phyloP scores from a whole-genome alignment of 2,888 invertebrate species.

The Actias luna region DNA sequence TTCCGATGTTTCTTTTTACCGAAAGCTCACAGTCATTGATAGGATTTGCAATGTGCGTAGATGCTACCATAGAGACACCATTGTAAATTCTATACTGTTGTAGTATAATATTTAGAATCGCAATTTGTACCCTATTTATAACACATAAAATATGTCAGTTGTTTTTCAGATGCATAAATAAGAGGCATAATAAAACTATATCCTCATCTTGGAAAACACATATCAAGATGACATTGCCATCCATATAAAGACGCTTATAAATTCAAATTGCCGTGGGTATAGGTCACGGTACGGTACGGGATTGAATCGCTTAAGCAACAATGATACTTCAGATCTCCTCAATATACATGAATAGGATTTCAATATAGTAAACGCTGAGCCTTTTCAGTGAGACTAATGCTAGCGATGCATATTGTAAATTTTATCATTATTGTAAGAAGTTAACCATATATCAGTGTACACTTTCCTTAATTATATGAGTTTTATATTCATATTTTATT shows the following conservation, averaged over 20 bases:
- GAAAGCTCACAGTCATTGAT: too few species aligned
- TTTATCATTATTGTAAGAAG: slow-evolving; percentile 36
- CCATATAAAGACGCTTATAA: slow-evolving; percentile 56
- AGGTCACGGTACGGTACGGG: slow-evolving; percentile 56
- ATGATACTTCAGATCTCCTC: slow-evolving; percentile 69
- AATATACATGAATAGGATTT: slow-evolving; percentile 74
- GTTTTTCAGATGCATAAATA: neutral
- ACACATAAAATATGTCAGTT: neutral
- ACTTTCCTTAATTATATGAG: neutral
- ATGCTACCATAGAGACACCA: too few species aligned
- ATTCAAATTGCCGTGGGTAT: slow-evolving; percentile 67
- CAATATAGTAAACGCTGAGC: slow-evolving; percentile 67
- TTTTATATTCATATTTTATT: neutral
- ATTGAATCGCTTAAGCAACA: slow-evolving; percentile 74
- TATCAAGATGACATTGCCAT: slow-evolving; percentile 34
- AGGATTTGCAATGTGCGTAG: too few species aligned
- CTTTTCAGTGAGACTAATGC: slow-evolving; percentile 56
- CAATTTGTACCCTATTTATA: neutral
- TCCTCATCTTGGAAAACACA: slow-evolving; percentile 10
- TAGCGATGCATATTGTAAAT: slow-evolving; percentile 51
- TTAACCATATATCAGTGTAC: slow-evolving; percentile 18
- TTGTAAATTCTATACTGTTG: neutral
- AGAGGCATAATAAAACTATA: slow-evolving; percentile 1
- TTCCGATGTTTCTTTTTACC: too few species aligned
- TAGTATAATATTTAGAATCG: neutral